Evolutionary conservation across 2,888 invertebrate genomes (phyloP).

Genomic region (Philopedon plagiatum): DNA sequence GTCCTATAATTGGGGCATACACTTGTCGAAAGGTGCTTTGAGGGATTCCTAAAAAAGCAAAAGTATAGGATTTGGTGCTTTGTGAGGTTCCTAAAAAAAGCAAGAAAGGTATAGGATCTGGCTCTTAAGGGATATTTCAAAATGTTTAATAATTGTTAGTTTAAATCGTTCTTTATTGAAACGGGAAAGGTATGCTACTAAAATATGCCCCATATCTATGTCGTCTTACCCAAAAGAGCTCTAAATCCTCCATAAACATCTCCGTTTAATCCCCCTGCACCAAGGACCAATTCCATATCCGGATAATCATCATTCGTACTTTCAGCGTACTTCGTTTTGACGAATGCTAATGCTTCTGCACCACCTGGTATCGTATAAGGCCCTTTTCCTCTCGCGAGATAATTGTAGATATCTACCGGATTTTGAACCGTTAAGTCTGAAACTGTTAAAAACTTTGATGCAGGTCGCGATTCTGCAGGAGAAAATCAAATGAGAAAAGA

Average conservation of each 20-base stretch:
- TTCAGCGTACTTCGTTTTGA: conserved; percentile 76
- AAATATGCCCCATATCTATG: not conserved
- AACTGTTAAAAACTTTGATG: too few relatives aligned
- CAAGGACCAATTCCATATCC: conserved; percentile 86
- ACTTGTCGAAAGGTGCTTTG: conserved; percentile 74
- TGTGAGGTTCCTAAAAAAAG: too few relatives aligned
- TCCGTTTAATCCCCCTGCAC: conserved; percentile 82
- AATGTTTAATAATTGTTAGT: too few relatives aligned
- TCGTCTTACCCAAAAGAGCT: conserved; percentile 72
- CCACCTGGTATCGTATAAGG: conserved; percentile 83
- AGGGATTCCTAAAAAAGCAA: conserved; percentile 67
- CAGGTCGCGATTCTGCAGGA: too few relatives aligned
- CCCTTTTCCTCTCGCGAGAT: conserved; percentile 75
- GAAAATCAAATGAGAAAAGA: too few relatives aligned
- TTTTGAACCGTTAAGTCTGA: conserved; percentile 73
- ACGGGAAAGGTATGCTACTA: not conserved
- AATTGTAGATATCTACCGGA: conserved; percentile 75
- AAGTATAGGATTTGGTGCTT: too few relatives aligned
- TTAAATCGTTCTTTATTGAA: too few relatives aligned
- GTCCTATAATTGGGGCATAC: conserved; percentile 70
- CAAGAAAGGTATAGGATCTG: too few relatives aligned
- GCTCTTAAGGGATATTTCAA: too few relatives aligned
- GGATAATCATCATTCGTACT: conserved; percentile 73
- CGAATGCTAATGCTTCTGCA: conserved; percentile 82
- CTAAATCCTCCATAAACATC: conserved; percentile 80